phyloP scores from a whole-genome alignment of 1,140 invertebrate species.

The Oedothorax gibbosus region DNA sequence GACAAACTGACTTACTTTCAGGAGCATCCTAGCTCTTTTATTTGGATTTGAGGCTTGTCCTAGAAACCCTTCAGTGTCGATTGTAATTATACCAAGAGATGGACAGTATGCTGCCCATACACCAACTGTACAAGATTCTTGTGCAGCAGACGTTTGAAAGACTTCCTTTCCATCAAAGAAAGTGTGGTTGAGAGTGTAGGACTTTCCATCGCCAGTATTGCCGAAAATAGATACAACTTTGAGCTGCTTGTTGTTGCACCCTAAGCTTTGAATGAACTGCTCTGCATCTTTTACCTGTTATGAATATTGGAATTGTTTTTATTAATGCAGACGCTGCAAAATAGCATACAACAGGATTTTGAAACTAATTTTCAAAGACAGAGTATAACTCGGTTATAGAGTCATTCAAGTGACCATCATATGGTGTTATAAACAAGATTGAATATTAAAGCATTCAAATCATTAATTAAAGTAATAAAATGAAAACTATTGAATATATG shows the following conservation, averaged over 20 bases:
- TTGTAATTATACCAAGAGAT: constrained; percentile 75
- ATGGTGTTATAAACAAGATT: too few relatives aligned
- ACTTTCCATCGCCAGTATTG: constrained; percentile 89
- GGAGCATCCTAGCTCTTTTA: constrained; percentile 78
- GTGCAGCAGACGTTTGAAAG: constrained; percentile 79
- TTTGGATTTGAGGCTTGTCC: constrained; percentile 78
- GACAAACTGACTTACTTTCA: constrained; percentile 80
- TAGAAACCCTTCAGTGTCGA: constrained; percentile 85
- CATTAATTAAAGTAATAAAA: too few relatives aligned
- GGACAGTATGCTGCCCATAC: constrained; percentile 84
- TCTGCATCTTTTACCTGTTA: constrained; percentile 66
- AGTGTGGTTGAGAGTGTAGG: constrained; percentile 82
- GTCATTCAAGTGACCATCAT: too few relatives aligned
- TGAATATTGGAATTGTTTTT: constrained; percentile 1
- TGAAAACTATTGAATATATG: too few relatives aligned
- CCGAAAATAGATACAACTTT: constrained; percentile 91
- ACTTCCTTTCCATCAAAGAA: constrained; percentile 83
- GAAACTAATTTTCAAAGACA: too few relatives aligned
- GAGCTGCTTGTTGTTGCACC: constrained; percentile 69
- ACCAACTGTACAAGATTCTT: constrained; percentile 82
- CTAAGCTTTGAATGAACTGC: constrained; percentile 67
- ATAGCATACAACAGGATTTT: too few relatives aligned
- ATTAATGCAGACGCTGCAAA: too few relatives aligned
- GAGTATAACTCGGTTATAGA: too few relatives aligned
- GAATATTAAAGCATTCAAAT: too few relatives aligned